These are phyloP conservation scores for Peromyscus attwateri DNA, from an alignment of 2,797 vertebrate species.

Conservation along the genomic window DNA sequence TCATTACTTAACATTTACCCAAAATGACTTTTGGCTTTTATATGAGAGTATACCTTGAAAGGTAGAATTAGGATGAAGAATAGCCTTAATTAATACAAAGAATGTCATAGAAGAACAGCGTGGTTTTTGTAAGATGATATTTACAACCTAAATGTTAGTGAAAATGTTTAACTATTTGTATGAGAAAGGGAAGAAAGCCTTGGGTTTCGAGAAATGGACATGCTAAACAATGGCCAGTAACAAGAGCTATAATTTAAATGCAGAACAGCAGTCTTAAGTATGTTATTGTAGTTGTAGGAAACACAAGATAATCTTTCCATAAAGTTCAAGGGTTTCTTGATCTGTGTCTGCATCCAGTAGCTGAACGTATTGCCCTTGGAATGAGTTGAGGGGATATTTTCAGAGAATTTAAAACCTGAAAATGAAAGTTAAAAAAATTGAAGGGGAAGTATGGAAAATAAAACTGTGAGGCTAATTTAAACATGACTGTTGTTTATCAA, in stretches of 20 bases:
- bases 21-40: slow-evolving; percentile 67
- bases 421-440: neutral
- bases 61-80: slow-evolving; percentile 61
- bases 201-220: neutral
- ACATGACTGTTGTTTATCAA: slow-evolving; percentile 33
- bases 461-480: slow-evolving; percentile 24
- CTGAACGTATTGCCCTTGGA: neutral
- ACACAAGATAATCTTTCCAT: neutral
- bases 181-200: slow-evolving; percentile 30
- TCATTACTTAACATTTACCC: slow-evolving; percentile 67
- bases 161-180: neutral
- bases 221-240: neutral
- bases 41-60: slow-evolving; percentile 57
- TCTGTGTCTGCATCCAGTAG: neutral
- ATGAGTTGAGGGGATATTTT: neutral
- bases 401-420: slow-evolving; percentile 42
- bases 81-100: slow-evolving; percentile 65
- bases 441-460: neutral
- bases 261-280: too few species aligned
- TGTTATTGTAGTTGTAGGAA: neutral
- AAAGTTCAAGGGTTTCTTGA: neutral
- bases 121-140: slow-evolving; percentile 57
- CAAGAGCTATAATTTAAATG: neutral
- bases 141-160: slow-evolving; percentile 17
- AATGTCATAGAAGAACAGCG: slow-evolving; percentile 16